A percentile compares a stretch with the other conserved stretches of the same genome.
phyloP scores from a whole-genome alignment of 1,140 invertebrate species.

The Panagrolaimus sp. region DNA sequence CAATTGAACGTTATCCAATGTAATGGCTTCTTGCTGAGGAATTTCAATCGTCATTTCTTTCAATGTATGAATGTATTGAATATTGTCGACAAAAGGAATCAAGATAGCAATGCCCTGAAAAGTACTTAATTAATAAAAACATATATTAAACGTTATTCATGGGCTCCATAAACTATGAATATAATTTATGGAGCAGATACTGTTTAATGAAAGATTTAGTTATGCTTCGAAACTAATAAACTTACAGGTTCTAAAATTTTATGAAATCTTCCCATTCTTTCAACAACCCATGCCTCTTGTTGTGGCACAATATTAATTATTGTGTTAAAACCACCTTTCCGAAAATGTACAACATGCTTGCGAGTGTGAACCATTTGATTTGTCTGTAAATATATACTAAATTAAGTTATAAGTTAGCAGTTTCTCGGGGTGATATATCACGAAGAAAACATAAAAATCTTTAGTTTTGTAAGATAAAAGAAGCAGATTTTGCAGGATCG shows the following conservation, averaged over 20 bases:
- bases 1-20: constrained; percentile 76
- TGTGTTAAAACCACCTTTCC: constrained; percentile 68
- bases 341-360: too few relatives aligned
- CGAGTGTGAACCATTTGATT: too few relatives aligned
- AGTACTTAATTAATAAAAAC: too few relatives aligned
- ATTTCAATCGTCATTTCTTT: constrained; percentile 99
- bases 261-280: constrained; percentile 77
- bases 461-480: too few relatives aligned
- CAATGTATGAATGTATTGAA: constrained; percentile 95
- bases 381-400: too few relatives aligned
- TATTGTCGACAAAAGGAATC: constrained; percentile 81
- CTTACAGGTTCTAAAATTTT: constrained; percentile 45
- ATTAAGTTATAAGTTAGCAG: too few relatives aligned
- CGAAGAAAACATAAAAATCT: too few relatives aligned
- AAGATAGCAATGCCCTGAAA: constrained; percentile 79
- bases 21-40: constrained; percentile 95
- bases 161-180: too few relatives aligned
- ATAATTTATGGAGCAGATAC: constrained; percentile 26
- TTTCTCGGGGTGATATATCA: too few relatives aligned
- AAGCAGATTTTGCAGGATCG: too few relatives aligned
- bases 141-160: too few relatives aligned
- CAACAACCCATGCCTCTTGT: constrained; percentile 98
- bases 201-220: constrained; percentile 28
- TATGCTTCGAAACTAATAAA: not conserved
- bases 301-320: constrained; percentile 94